Evolutionary conservation across 2,113 vertebrate species (phyloP), one percentile per base, ranked within the genome.

Genomic region (Megalops atlanticus): DNA sequence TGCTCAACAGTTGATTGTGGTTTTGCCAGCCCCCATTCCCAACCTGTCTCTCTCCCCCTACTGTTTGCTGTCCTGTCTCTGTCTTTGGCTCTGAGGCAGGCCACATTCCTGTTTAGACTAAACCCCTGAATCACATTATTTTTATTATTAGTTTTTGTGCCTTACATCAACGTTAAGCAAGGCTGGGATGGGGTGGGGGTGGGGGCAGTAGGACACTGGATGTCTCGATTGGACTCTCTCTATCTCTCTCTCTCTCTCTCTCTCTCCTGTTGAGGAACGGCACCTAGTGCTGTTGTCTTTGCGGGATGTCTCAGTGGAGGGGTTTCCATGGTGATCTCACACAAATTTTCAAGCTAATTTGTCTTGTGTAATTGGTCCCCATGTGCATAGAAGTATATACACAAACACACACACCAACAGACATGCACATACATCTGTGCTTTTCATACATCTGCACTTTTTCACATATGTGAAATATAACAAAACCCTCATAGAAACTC

Each of bases 341-440:
- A 54, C 16, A 21, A 54, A 21, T 2, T 21, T 6, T 2, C 6
- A 21, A 21, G 11, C 58, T 64, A 31, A 64, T 64, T 64, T 64
- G 58, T 64, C 58, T 64, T n/a, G 7, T 31, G 58, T 64, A 64
- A 64, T 64, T 64, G 58, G 58, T 64, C 58, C 58, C 58, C n/a
- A n/a, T 64, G 58, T 64, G 58, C 21, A 31, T 21, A 47, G 8
- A 75, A 6, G 27, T 40, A 41, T 4, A 47, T 14, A 6, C 0
- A 36, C 73, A n/a, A 18, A 40, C 39, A 40, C 39, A 74, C 11
- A 40, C 72, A 40, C 2, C 18, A 43, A 45, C 41, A 43, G 40
- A 43, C 7, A 27, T 4, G 15, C 40, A 43, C 39, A 43, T 40
- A 45, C 18, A 75, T 7, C n/a, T n/a, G n/a, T n/a, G n/a, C n/a